Percentiles rank a stretch among this genome's conserved stretches.
phyloP scores from a whole-genome alignment of 2,888 invertebrate species.

The Willowsia nigromaculata region DNA sequence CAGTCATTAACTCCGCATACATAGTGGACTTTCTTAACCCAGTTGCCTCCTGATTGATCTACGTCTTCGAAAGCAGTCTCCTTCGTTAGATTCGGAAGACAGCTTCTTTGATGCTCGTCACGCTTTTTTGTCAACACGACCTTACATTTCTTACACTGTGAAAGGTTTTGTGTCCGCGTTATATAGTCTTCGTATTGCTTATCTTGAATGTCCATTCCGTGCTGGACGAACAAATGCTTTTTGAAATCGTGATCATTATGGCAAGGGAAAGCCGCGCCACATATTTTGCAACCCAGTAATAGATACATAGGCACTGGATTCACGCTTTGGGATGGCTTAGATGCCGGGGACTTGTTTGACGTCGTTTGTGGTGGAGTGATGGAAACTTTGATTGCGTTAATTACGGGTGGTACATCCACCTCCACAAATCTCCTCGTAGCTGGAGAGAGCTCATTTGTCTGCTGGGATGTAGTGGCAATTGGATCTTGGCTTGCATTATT shows the following conservation, averaged over 20 bases:
- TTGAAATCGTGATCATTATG: not conserved
- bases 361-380: too few relatives aligned
- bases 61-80: not conserved
- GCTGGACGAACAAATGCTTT: conserved; percentile 10
- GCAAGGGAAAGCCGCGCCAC: not conserved
- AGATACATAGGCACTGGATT: not conserved
- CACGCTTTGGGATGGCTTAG: not conserved
- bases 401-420: too few relatives aligned
- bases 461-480: too few relatives aligned
- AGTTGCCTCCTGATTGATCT: not conserved
- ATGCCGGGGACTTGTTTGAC: too few relatives aligned
- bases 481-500: too few relatives aligned
- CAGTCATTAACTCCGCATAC: not conserved
- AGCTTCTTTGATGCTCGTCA: not conserved
- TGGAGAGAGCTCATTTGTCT: too few relatives aligned
- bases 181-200: not conserved
- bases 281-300: conserved; percentile 19
- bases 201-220: not conserved
- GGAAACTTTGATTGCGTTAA: too few relatives aligned
- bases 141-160: not conserved
- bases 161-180: not conserved
- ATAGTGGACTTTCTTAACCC: not conserved
- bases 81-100: not conserved
- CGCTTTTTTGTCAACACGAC: not conserved
- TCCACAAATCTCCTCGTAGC: too few relatives aligned